Conservation (phyloP, 1,140 invertebrate genomes). For the Elysia chlorotica region DNA sequence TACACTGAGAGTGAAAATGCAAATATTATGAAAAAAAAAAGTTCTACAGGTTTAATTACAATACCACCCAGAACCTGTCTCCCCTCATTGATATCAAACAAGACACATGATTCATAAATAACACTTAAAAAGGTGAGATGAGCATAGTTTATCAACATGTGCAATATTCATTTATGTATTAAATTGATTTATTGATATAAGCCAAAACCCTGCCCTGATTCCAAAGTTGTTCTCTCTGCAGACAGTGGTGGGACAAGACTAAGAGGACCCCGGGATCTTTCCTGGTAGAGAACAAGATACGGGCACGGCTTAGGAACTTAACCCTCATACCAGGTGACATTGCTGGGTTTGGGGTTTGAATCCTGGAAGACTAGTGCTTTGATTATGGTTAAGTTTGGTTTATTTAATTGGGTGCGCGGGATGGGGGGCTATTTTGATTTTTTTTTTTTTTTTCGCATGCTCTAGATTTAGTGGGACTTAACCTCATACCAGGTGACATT, state of each 20-base stretch:
- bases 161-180: too few relatives aligned
- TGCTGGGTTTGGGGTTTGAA: background rate
- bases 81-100: background rate
- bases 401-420: too few relatives aligned
- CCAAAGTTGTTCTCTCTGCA: conserved; percentile 56
- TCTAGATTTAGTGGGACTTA: background rate
- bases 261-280: background rate
- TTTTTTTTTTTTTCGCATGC: background rate
- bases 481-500: too few relatives aligned
- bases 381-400: too few relatives aligned
- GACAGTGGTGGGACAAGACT: conserved; percentile 69
- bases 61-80: background rate
- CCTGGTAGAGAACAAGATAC: background rate
- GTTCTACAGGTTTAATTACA: background rate
- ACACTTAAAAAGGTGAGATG: too few relatives aligned
- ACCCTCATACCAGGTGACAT: conserved; percentile 8
- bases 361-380: background rate
- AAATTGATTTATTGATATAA: too few relatives aligned
- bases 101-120: too few relatives aligned
- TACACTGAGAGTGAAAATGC: too few relatives aligned
- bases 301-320: conserved; percentile 7
- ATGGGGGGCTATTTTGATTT: background rate
- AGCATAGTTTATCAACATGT: too few relatives aligned
- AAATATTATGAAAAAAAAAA: too few relatives aligned
- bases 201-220: background rate